These are phyloP conservation scores for Boulengeromyrus knoepffleri DNA, from an alignment of 2,113 vertebrate genomes.

Conservation along the genomic window DNA sequence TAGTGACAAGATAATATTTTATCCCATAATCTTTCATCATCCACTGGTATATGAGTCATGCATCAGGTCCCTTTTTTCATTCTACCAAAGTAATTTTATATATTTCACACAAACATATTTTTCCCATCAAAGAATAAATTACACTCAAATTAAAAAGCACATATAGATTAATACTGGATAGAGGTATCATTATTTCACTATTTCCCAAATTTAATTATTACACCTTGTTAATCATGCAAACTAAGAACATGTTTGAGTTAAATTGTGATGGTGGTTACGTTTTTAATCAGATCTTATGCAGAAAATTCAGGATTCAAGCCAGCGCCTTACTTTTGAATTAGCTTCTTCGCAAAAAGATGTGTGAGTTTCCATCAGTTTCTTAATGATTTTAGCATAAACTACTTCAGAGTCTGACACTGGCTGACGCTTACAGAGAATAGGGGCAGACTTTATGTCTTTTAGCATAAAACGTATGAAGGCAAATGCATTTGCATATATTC, in stretches of 20 bases:
- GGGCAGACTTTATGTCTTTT: not conserved
- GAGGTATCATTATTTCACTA: not conserved
- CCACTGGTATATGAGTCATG: not conserved
- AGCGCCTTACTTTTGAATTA: not conserved
- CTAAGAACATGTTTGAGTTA: not conserved
- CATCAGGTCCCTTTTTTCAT: not conserved
- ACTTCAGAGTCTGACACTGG: not conserved
- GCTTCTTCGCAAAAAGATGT: not conserved
- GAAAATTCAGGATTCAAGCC: not conserved
- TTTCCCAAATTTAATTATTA: not conserved
- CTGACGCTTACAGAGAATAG: not conserved
- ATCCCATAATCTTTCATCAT: slow-evolving; percentile 8
- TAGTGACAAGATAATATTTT: slow-evolving; percentile 18
- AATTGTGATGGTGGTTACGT: not conserved
- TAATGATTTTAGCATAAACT: slow-evolving; percentile 3
- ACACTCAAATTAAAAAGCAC: not conserved
- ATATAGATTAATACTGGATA: not conserved
- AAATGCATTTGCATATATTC: not conserved
- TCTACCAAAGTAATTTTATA: not conserved
- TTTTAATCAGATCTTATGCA: not conserved
- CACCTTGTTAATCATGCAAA: not conserved
- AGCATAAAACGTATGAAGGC: slow-evolving; percentile 3
- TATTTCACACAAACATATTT: not conserved
- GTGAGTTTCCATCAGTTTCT: not conserved
- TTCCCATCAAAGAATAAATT: not conserved